Evolutionary conservation across 2,113 vertebrate species (phyloP).

Genomic region (Sinocyclocheilus anophthalmus): DNA sequence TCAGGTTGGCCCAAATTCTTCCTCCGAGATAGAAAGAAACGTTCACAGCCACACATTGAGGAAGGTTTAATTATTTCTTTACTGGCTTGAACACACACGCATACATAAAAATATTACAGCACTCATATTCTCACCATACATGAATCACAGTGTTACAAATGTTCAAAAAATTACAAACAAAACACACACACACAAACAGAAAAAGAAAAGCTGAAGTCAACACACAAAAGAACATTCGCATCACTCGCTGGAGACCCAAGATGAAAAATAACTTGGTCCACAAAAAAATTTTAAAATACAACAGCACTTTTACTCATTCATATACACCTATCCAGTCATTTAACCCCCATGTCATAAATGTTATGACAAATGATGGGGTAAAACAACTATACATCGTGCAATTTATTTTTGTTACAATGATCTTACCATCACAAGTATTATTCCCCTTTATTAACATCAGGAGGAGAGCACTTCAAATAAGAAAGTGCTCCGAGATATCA

Average conservation of each 20-base stretch:
- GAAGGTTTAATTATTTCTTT: slow-evolving; percentile 84
- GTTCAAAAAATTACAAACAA: slow-evolving; percentile 69
- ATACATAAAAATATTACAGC: slow-evolving; percentile 82
- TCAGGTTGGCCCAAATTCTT: slow-evolving; percentile 65
- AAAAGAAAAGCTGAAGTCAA: slow-evolving; percentile 60
- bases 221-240: slow-evolving; percentile 77
- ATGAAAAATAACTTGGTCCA: slow-evolving; percentile 79
- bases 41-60: slow-evolving; percentile 69
- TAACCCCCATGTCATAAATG: slow-evolving; percentile 90
- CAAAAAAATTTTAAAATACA: slow-evolving; percentile 53
- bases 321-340: slow-evolving; percentile 84
- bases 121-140: slow-evolving; percentile 78
- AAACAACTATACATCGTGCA: slow-evolving; percentile 82
- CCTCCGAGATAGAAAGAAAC: slow-evolving; percentile 54
- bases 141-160: slow-evolving; percentile 86
- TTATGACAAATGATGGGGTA: slow-evolving; percentile 88
- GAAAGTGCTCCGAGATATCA: slow-evolving; percentile 73
- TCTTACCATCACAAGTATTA: slow-evolving; percentile 82
- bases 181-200: slow-evolving; percentile 50
- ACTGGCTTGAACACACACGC: slow-evolving; percentile 85
- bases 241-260: slow-evolving; percentile 80
- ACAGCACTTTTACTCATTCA: slow-evolving; percentile 64
- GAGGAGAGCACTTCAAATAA: slow-evolving; percentile 79
- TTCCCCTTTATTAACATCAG: slow-evolving; percentile 77
- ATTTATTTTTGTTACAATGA: slow-evolving; percentile 78